phyloP scores from a whole-genome alignment of 2,888 invertebrate genomes.

The Lathronympha strigana region DNA sequence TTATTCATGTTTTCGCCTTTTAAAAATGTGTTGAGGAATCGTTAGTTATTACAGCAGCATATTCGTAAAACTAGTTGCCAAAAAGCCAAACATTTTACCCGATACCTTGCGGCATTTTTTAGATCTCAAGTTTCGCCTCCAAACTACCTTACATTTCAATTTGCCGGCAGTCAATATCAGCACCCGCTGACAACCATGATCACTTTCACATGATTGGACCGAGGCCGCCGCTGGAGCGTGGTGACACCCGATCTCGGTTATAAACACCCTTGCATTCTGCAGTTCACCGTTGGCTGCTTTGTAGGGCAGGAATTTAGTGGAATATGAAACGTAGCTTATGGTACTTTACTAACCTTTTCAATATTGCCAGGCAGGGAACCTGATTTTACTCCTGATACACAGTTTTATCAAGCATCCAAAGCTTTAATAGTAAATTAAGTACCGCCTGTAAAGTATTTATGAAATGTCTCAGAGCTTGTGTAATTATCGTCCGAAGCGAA shows the following conservation, averaged over 20 bases:
- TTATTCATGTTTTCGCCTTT: too few relatives aligned
- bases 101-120: background rate
- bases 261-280: slow-evolving; percentile 65
- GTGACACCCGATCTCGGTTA: slow-evolving; percentile 62
- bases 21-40: too few relatives aligned
- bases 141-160: background rate
- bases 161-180: background rate
- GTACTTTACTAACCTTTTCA: too few relatives aligned
- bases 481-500: too few relatives aligned
- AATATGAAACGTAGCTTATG: background rate
- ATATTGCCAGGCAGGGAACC: too few relatives aligned
- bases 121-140: background rate
- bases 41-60: too few relatives aligned
- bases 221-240: slow-evolving; percentile 70
- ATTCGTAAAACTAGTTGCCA: background rate
- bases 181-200: slow-evolving; percentile 15
- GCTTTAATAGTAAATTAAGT: too few relatives aligned
- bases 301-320: slow-evolving; percentile 1
- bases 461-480: too few relatives aligned
- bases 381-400: too few relatives aligned
- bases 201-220: slow-evolving; percentile 43
- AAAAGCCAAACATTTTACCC: background rate
- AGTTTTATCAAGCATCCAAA: too few relatives aligned
- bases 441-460: too few relatives aligned
- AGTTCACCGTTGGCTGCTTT: slow-evolving; percentile 32